Evolutionary conservation across 2,113 vertebrate species (phyloP).

Genomic region (Limnothrissa miodon): DNA sequence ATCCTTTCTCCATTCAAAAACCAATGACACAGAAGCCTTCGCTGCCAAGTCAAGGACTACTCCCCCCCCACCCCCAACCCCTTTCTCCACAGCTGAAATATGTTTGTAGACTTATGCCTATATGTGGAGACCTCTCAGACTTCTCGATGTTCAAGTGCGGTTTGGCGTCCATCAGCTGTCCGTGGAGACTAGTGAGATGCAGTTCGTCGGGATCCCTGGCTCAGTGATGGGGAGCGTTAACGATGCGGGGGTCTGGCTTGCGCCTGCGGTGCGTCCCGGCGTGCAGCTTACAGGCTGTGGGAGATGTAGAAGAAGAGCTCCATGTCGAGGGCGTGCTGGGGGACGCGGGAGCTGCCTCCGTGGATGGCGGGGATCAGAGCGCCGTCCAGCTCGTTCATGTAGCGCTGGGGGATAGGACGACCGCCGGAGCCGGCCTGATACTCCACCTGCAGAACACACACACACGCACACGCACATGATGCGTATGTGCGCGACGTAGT

Average conservation of each 20-base stretch:
- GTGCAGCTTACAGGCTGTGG: constrained; percentile 68
- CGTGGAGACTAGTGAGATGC: constrained; percentile 1
- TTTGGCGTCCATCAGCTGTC: background rate
- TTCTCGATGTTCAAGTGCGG: background rate
- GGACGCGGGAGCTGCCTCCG: constrained; percentile 73
- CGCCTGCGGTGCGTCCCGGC: constrained; percentile 32
- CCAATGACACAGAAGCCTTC: background rate
- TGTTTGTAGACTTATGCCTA: background rate
- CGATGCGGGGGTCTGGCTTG: constrained; percentile 39
- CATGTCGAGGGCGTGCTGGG: constrained; percentile 81
- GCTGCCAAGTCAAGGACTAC: background rate
- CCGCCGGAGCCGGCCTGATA: constrained; percentile 88
- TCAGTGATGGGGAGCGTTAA: background rate
- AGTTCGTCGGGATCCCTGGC: background rate
- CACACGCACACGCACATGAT: background rate
- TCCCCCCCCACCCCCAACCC: background rate
- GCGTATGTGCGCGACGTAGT: background rate
- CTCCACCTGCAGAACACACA: constrained; percentile 78
- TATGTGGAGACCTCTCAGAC: background rate
- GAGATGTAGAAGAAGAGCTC: constrained; percentile 90
- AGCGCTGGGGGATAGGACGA: constrained; percentile 83
- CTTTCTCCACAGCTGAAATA: background rate
- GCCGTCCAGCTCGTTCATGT: constrained; percentile 88
- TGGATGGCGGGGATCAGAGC: constrained; percentile 92
- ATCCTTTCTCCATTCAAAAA: background rate